phyloP scores from a whole-genome alignment of 2,888 invertebrate species.

The Lithophane leautieri region DNA sequence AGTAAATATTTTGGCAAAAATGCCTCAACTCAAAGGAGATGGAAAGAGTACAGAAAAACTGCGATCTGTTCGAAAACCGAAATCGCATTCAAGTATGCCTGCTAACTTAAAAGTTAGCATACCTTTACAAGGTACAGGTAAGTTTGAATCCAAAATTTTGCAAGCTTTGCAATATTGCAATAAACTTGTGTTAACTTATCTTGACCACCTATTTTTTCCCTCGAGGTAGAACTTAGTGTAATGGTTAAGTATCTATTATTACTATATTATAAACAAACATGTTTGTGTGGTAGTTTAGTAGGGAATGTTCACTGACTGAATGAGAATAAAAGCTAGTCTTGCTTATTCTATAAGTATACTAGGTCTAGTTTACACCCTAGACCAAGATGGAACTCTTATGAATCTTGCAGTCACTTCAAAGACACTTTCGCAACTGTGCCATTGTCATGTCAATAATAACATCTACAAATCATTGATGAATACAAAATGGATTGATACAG shows the following conservation, averaged over 20 bases:
- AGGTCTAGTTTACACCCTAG: neutral
- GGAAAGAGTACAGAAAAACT: slow-evolving; percentile 37
- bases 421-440: neutral
- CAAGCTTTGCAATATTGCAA: slow-evolving; percentile 26
- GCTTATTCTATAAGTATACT: neutral
- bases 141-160: slow-evolving; percentile 47
- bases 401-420: neutral
- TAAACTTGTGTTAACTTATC: neutral
- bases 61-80: slow-evolving; percentile 54
- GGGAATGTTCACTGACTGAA: neutral
- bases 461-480: neutral
- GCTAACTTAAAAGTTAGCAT: slow-evolving; percentile 68
- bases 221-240: neutral
- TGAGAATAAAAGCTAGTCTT: neutral
- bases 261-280: neutral
- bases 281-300: neutral
- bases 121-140: slow-evolving; percentile 55
- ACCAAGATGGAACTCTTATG: neutral
- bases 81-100: slow-evolving; percentile 66
- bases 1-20: slow-evolving; percentile 35
- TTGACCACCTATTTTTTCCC: neutral
- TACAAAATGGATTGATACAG: neutral
- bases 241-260: neutral
- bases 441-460: neutral
- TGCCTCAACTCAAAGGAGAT: slow-evolving; percentile 61